Conservation (phyloP, 2,113 vertebrate genomes). For the Amazona guildingii region DNA sequence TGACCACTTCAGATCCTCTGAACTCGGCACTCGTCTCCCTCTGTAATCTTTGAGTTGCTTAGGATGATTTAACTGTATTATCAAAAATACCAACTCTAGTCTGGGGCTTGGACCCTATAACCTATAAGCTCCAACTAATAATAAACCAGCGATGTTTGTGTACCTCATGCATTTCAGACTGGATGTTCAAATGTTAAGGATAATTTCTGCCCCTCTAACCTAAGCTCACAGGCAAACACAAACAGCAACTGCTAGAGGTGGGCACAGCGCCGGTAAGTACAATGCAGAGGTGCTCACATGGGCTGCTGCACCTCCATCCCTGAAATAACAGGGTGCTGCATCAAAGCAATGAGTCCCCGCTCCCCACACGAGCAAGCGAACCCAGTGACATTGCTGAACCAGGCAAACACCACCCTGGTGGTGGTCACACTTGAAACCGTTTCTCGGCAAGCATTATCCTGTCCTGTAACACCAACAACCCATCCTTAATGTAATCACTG, state of each 20-base stretch:
- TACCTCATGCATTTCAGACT: not conserved
- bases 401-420: not conserved
- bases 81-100: not conserved
- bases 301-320: not conserved
- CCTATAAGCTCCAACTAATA: not conserved
- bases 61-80: constrained; percentile 13
- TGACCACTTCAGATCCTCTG: constrained; percentile 3
- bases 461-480: not conserved
- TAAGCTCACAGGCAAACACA: not conserved
- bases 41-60: constrained; percentile 18
- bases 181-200: accelerated
- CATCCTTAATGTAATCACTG: not conserved
- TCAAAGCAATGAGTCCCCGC: not conserved
- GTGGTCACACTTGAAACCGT: accelerated
- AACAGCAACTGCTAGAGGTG: accelerated
- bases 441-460: not conserved
- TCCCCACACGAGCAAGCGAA: accelerated
- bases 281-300: not conserved
- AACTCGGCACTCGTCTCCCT: not conserved
- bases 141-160: not conserved
- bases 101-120: not conserved
- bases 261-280: accelerated
- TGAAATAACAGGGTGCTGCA: not conserved
- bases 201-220: not conserved
- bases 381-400: accelerated